These are phyloP conservation scores for Hipposideros armiger DNA, from an alignment of 2,113 vertebrate species.

Conservation along the genomic window DNA sequence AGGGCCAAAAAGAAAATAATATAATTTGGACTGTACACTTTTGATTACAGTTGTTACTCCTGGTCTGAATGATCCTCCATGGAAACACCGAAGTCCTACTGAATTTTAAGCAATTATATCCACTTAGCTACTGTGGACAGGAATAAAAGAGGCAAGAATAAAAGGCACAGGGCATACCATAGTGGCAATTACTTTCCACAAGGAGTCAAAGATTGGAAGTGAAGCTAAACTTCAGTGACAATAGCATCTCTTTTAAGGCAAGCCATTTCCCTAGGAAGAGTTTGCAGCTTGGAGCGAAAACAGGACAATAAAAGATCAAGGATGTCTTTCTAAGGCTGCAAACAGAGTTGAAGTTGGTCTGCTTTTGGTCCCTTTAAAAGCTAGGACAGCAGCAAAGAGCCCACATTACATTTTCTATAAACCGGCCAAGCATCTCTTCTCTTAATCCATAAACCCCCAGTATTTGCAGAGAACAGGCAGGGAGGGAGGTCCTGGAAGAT, in stretches of 20 bases:
- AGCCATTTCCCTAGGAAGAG: slow-evolving; percentile 64
- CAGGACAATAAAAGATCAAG: slow-evolving; percentile 57
- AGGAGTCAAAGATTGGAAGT: background rate
- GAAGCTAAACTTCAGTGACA: background rate
- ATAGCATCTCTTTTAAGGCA: slow-evolving; percentile 64
- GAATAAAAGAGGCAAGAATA: background rate
- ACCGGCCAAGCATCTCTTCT: slow-evolving; percentile 17
- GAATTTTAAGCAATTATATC: slow-evolving; percentile 50
- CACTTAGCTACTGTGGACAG: background rate
- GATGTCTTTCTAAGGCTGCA: slow-evolving; percentile 54
- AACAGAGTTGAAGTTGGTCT: slow-evolving; percentile 45
- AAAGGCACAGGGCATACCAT: slow-evolving; percentile 2
- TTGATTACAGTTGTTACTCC: slow-evolving; percentile 37
- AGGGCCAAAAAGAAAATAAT: background rate
- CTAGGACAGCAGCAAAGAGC: background rate
- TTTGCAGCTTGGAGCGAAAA: slow-evolving; percentile 39
- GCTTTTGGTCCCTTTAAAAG: slow-evolving; percentile 54
- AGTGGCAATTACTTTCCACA: background rate
- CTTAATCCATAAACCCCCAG: background rate
- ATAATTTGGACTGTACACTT: background rate
- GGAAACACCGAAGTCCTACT: background rate
- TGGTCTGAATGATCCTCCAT: slow-evolving; percentile 15
- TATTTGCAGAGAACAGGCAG: slow-evolving; percentile 16
- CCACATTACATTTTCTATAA: background rate
- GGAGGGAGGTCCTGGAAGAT: background rate